These are phyloP conservation scores for Aspidapion aeneum DNA, from an alignment of 2,888 invertebrate species.

Conservation along the genomic window DNA sequence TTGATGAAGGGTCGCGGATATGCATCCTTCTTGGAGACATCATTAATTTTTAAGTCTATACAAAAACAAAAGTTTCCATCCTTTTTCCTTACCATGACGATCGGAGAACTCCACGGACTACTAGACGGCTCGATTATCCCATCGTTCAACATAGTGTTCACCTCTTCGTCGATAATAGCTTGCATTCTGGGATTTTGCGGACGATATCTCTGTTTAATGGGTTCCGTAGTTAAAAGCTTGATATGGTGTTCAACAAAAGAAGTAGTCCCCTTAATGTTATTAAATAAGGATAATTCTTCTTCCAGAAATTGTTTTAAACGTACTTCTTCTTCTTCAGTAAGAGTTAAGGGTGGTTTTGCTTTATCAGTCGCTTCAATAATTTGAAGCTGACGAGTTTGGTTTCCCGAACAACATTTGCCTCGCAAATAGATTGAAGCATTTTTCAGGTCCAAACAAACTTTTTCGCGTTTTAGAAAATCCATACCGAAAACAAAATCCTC, in stretches of 20 bases:
- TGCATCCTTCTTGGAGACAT: too few species aligned
- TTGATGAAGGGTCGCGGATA: too few species aligned
- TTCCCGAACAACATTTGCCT: neutral
- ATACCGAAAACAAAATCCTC: neutral
- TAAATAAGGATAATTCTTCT: neutral
- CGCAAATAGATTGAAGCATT: neutral
- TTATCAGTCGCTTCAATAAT: neutral
- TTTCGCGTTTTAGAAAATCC: neutral
- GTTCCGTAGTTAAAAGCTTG: neutral
- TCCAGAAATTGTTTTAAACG: neutral
- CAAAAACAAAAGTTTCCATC: slow-evolving; percentile 33
- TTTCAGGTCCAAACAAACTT: neutral
- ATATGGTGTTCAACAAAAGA: slow-evolving; percentile 12
- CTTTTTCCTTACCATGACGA: slow-evolving; percentile 17
- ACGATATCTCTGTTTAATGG: slow-evolving; percentile 17
- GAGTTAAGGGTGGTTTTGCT: neutral
- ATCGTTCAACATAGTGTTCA: slow-evolving; percentile 17
- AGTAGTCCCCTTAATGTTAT: slow-evolving; percentile 9
- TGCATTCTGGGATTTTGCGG: slow-evolving; percentile 16
- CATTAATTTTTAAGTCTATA: slow-evolving; percentile 34
- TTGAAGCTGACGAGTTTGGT: neutral
- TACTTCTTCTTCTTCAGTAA: neutral
- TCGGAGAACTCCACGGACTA: slow-evolving; percentile 20
- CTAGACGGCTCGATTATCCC: slow-evolving; percentile 20
- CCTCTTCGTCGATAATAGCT: slow-evolving; percentile 16